Evolutionary conservation across 2,888 invertebrate species (phyloP), one percentile per base, ranked within the genome.

Genomic region (Himalopsyche kuldschensis): DNA sequence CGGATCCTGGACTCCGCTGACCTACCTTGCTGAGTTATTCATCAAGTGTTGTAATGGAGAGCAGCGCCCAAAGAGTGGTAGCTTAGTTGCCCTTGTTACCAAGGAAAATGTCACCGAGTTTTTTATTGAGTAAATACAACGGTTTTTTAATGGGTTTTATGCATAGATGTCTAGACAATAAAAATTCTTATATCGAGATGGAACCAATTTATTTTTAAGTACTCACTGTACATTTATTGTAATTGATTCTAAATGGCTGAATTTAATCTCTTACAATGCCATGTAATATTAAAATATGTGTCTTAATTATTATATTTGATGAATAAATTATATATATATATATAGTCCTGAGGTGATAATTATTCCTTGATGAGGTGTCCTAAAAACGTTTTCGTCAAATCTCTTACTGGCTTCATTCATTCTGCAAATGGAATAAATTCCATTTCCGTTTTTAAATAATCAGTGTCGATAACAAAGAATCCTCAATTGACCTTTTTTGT

Each of bases 1-100:
- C 86, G 92, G 95, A 30, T 94, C 96, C 8, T 99, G 99, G 99
- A 99, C 99, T 11, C 94, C 98, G 0, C 90, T 99, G 63, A 93
- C 94, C 80, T 98, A 94, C 90, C 94, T 99, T 46, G 96, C 98
- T 69, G 94, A 96, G 95, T 93, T 97, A 81, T 96, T 99, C 88
- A 92, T 94, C 88, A 95, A 97, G 88, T 99, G 99, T 99, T 94
- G 95, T 31, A 93, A 94, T 88, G 94, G 95, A 41, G 92, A 95
- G 82, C 94, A 95, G 3, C 93, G 98, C 31, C 99, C 99, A 10
- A 90, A 91, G 17, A 96, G 93, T 89, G 99, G 99, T 24, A 96
- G 97, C 88, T 93, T 99, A 63, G 92, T 99, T 31, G 96, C 98
- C 88, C 91, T 99, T 32, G 94, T 97, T 76, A 99, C 99, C 1